Evolutionary conservation across 2,113 vertebrate genomes (phyloP).

Genomic region (Labeo rohita): DNA sequence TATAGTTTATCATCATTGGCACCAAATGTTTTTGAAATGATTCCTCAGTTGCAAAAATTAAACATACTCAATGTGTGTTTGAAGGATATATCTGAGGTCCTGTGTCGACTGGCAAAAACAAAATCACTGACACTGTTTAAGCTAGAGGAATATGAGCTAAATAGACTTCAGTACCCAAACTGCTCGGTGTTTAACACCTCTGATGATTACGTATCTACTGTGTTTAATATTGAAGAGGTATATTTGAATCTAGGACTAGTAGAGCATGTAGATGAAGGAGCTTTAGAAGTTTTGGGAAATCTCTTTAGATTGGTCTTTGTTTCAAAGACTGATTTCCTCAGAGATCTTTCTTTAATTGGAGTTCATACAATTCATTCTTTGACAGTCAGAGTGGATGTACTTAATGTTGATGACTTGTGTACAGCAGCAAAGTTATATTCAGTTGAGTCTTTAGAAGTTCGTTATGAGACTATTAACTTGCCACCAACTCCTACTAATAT

Average conservation of each 20-base stretch:
- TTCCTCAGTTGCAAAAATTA: background rate
- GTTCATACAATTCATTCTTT: background rate
- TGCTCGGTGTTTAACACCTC: background rate
- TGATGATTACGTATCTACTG: background rate
- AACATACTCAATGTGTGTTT: background rate
- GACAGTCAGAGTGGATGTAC: background rate
- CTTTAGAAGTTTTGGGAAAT: background rate
- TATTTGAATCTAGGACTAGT: background rate
- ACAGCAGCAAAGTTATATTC: conserved; percentile 1
- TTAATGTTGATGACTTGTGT: background rate
- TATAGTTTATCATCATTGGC: conserved; percentile 60
- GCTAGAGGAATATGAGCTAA: background rate
- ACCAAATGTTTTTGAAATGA: background rate
- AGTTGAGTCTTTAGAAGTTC: background rate
- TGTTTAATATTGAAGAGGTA: background rate
- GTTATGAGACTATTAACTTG: background rate
- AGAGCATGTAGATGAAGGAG: background rate
- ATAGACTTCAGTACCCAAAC: background rate
- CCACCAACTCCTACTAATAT: background rate
- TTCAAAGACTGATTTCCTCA: background rate
- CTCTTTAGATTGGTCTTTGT: background rate
- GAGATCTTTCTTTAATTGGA: conserved; percentile 9
- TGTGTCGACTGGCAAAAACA: background rate
- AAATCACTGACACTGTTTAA: background rate
- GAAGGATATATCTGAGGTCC: background rate